Base-by-base conservation (phyloP, 2,797 vertebrate genomes). In the Tamandua tetradactyla region DNA sequence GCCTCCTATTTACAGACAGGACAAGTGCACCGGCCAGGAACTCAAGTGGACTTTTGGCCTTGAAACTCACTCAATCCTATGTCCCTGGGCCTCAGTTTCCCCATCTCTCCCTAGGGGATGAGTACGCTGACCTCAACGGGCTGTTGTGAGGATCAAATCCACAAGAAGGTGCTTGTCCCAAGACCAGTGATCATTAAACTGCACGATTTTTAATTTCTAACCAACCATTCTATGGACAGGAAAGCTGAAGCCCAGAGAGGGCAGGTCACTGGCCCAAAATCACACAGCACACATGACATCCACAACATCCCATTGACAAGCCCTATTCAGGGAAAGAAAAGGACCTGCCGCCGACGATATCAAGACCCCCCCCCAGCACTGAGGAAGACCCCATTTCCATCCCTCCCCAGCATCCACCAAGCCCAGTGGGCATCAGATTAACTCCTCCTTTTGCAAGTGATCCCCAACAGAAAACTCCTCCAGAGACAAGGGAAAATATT, bases 401-500 rank as follows among this genome's bases (percentile, higher is more conserved):
- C 27, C 35, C 61, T 49, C 25, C 40, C 5, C 47, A 5, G 20
- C 30, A 4, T 0, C 22, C 1, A 0, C n/a, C 74, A 37, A 23
- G 74, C 64, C 83, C 74, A 40, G 15, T 3, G 42, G 61, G 89
- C 37, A 2, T 12, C 7, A 13, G 17, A 44, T 42, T 49, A 47
- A 4, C 57, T 84, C 35, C 74, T 20, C 62, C 74, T 87, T 57
- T 62, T 32, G 76, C 84, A 72, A 72, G 75, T 17, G 83, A 85
- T 64, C 87, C 85, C 87, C 7, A 0, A 83, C 69, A 84, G 95
- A 94, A 93, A 96, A 82, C 74, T 87, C 84, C 92, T 84, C 94
- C 82, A 61, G 84, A 87, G 91, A 92, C 79, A 35, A 44, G 74
- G 66, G 95, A 91, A 88, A 95, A 88, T 32, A 80, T 79, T 93